Base-by-base conservation (phyloP, 2,797 vertebrate species). In the Sebastes kiyomatsui region DNA sequence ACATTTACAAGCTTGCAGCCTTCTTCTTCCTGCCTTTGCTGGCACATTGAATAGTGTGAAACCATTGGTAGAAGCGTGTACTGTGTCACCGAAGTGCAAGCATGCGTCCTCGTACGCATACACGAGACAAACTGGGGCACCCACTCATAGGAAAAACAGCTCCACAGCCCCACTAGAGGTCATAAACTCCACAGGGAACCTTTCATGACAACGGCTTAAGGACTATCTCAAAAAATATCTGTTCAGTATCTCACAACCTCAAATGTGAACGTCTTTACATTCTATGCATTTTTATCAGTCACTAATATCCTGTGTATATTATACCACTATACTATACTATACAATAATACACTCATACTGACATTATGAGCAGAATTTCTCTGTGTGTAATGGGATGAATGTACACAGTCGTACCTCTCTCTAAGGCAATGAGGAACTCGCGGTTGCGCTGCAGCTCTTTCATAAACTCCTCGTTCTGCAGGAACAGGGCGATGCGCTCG, bases 401-500 rank as follows among this genome's bases (percentile, higher is more conserved):
- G 18, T 16, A 20, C n/a, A 30, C 9, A 52, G 4, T 49, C 32
- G 5, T 90, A 99, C 98, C 98, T 97, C 96, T 97, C 93, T 99
- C 98, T 83, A 99, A 93, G 28, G 98, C 98, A 0, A 98, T 94
- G 28, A 99, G 97, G 91, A 99, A 99, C 83, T 99, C 98, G 0
- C 97, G 92, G 91, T 99, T 99, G 59, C 98, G 96, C 90, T 99
- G 98, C 69, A 99, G 95, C 89, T 99, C 98, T 88, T 95, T 98
- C 98, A 99, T 98, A 88, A 99, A 99, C 94, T 99, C 98, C 64
- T 99, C 98, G 0, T 99, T 99, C 92, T 99, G 98, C 83, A 99
- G 95, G 87, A 99, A 99, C 28, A 99, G 97, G 0, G 98, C 98
- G 0, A 99, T 97, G 55, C 98, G 96, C 91, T 99, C 98, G 0